A percentile compares a stretch with the other conserved stretches of the same genome.
Conservation (phyloP, 2,113 vertebrate species). For the Hystrix brachyura region DNA sequence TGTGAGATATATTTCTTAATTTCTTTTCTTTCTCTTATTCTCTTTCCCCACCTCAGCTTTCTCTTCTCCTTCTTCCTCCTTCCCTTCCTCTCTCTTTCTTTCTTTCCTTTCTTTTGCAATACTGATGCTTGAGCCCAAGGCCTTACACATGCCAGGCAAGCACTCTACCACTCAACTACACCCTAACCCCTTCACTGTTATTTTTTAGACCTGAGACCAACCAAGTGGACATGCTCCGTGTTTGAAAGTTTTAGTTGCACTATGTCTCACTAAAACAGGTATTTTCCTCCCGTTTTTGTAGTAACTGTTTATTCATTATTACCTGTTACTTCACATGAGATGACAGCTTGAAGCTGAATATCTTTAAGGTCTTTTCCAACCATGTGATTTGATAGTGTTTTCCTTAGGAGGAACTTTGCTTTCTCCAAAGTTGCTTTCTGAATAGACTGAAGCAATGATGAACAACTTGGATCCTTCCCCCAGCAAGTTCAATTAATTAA, state of each 20-base stretch:
- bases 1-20: neutral
- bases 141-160: neutral
- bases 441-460: conserved; percentile 46
- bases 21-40: neutral
- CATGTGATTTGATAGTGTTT: conserved; percentile 34
- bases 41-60: neutral
- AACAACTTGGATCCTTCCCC: neutral
- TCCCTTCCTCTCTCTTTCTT: neutral
- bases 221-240: neutral
- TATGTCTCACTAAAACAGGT: neutral
- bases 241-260: neutral
- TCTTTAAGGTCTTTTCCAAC: conserved; percentile 28
- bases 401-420: neutral
- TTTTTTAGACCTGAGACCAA: neutral
- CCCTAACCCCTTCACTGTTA: neutral
- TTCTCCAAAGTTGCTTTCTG: conserved; percentile 16
- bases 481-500: neutral
- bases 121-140: neutral
- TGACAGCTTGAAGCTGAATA: conserved; percentile 9
- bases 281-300: neutral
- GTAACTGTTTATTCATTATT: neutral
- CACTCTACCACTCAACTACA: neutral
- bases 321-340: neutral
- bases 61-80: too few relatives aligned
- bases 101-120: neutral